Percentiles rank a stretch among this genome's conserved stretches.
phyloP scores from a whole-genome alignment of 2,113 vertebrate species.

The Thunnus thynnus region DNA sequence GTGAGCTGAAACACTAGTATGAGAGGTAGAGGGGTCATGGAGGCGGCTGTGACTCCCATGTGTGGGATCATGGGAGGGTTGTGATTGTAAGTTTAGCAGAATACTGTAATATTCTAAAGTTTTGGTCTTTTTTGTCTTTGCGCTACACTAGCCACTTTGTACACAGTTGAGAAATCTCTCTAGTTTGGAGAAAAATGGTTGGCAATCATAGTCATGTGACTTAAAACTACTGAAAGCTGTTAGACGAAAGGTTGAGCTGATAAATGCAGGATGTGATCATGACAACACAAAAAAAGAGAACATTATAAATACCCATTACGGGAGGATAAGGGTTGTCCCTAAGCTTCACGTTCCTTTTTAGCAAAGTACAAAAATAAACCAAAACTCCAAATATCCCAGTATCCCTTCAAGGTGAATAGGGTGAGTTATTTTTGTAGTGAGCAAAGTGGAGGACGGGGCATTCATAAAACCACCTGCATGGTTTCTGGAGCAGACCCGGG shows the following conservation, averaged over 20 bases:
- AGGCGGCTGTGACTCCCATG: constrained; percentile 72
- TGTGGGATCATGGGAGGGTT: constrained; percentile 58
- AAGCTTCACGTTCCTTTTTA: neutral
- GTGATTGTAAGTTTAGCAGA: constrained; percentile 58
- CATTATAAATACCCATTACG: neutral
- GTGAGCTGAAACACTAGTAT: constrained; percentile 26
- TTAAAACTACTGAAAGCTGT: neutral
- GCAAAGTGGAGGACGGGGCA: constrained; percentile 71
- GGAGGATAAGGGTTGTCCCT: neutral
- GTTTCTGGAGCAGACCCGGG: constrained; percentile 96
- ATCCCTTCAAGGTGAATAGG: constrained; percentile 63
- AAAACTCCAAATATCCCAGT: constrained; percentile 75
- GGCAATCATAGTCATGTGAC: constrained; percentile 4
- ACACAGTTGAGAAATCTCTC: neutral
- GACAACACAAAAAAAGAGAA: neutral
- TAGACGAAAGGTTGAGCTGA: neutral
- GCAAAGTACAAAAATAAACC: constrained; percentile 60
- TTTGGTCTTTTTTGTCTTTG: constrained; percentile 66
- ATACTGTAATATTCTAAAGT: constrained; percentile 72
- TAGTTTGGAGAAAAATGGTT: neutral
- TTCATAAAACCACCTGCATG: constrained; percentile 95
- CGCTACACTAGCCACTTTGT: constrained; percentile 1
- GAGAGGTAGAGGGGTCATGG: constrained; percentile 60
- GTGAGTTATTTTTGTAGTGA: constrained; percentile 60
- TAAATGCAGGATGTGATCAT: constrained; percentile 13